These are phyloP conservation scores for Eclectus roratus DNA, from an alignment of 2,113 vertebrate species.

Conservation along the genomic window DNA sequence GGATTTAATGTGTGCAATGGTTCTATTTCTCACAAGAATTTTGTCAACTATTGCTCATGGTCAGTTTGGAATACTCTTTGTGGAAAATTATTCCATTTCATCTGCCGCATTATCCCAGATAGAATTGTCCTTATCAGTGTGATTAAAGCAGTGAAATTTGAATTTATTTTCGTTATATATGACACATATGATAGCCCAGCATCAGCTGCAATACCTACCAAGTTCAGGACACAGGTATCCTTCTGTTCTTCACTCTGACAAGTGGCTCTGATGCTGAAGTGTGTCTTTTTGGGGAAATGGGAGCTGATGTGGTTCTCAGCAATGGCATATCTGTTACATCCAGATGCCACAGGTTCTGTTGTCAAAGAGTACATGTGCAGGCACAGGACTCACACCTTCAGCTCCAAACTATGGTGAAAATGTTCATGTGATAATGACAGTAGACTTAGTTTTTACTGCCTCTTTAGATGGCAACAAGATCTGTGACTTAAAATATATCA, in stretches of 20 bases:
- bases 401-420: neutral
- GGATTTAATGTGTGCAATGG: neutral
- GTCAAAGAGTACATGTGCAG: neutral
- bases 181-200: neutral
- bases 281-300: fast-evolving
- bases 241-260: neutral
- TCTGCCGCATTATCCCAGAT: neutral
- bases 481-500: neutral
- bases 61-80: neutral
- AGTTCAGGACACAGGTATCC: neutral
- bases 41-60: neutral
- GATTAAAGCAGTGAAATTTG: neutral
- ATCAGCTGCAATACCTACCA: neutral
- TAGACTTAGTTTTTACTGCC: neutral
- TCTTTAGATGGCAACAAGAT: neutral
- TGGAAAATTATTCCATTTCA: neutral
- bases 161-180: neutral
- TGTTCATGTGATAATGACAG: neutral
- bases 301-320: neutral
- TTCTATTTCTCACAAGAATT: neutral
- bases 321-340: neutral
- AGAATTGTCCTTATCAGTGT: neutral
- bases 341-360: neutral
- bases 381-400: neutral
- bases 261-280: neutral